Conservation (phyloP, 2,888 invertebrate species). For the Rotaria macrura region DNA sequence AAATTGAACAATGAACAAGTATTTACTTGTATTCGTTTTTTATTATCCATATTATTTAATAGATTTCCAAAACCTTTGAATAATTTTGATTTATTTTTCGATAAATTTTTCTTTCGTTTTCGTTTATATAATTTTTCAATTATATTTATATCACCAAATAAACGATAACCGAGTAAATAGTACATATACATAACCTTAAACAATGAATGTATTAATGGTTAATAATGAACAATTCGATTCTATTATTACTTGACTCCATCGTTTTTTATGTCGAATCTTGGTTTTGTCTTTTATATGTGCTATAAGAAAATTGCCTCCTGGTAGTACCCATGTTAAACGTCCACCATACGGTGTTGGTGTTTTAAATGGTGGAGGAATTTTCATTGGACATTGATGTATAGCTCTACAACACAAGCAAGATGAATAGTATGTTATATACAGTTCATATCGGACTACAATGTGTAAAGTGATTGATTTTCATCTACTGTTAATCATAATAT, state of each 20-base stretch:
- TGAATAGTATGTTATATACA: no score
- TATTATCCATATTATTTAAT: conserved; percentile 74
- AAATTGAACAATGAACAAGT: neutral
- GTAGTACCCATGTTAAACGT: conserved; percentile 79
- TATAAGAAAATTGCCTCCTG: conserved; percentile 91
- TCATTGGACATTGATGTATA: conserved; percentile 79
- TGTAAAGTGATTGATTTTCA: neutral
- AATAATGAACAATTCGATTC: neutral
- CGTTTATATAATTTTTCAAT: conserved; percentile 34
- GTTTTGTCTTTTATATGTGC: conserved; percentile 93
- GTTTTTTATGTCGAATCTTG: conserved; percentile 89
- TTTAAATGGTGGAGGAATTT: conserved; percentile 79
- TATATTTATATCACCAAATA: conserved; percentile 56
- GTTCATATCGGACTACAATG: no score
- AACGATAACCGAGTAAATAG: conserved; percentile 82
- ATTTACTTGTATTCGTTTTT: conserved; percentile 73
- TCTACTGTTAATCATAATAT: no score
- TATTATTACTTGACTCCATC: conserved; percentile 80
- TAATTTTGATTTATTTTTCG: conserved; percentile 29
- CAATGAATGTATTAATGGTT: neutral
- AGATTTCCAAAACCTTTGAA: conserved; percentile 34
- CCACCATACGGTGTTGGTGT: conserved; percentile 94
- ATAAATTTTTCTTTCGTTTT: conserved; percentile 29
- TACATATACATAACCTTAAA: conserved; percentile 82
- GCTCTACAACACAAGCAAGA: no score